Base-by-base conservation (phyloP, 2,797 vertebrate species). In the Centropyge bicolor region DNA sequence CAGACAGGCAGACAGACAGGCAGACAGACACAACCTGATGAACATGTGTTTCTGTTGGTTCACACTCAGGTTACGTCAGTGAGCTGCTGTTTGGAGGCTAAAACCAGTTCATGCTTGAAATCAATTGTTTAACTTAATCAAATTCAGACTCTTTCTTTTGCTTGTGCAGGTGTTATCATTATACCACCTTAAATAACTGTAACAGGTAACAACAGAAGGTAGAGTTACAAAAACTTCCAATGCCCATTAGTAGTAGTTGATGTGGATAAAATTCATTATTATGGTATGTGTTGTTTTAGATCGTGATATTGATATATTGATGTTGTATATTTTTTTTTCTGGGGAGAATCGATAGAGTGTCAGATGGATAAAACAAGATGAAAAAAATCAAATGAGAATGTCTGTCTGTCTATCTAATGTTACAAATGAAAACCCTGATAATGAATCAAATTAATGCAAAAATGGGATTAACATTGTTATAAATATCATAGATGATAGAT, bases 161-260 rank as follows among this genome's bases (percentile, higher is more conserved):
- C 40, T 17, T 45, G 20, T 1, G 5, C 22, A 13, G 43, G 19
- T 71, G 61, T 59, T 36, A 22, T 52, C 48, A 38, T 49, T 31
- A 68, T 51, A 49, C 16, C 66, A 51, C 56, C 62, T 78, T 24
- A 43, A 36, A 74, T 70, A 38, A 74, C 65, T 20, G 41, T 24
- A 48, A 61, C 1, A 69, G 41, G 5, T 10, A 56, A 24, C 51
- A 11, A 52, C 35, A 71, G 13, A 0, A 22, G 10, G 8, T 2
- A 27, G 17, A 46, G 22, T 41, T 62, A 49, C 20, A 51, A 11
- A 31, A 31, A 31, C 4, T 27, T 11, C 3, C 35, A 3, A 6
- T 24, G 36, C 11, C 20, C 31, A 8, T 49, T 8, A 49, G 8
- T 1, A 56, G 31, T 8, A 27, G 1, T 4, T 4, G 2, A 51